Conservation (phyloP, 2,797 vertebrate species). For the Tenualosa thibaudeaui region DNA sequence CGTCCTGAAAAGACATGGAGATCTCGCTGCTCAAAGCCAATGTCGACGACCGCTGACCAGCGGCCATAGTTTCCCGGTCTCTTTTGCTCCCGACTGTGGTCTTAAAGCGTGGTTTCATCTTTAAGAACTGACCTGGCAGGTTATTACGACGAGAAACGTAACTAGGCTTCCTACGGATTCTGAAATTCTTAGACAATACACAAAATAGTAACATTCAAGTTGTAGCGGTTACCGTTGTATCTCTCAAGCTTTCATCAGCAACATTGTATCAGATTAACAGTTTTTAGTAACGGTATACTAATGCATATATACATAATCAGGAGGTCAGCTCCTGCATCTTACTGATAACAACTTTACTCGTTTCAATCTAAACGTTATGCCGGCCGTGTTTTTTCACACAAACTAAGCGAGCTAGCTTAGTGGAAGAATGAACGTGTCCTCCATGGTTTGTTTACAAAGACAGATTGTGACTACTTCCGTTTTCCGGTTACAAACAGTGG, state of each 20-base stretch:
- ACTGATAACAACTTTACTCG: neutral
- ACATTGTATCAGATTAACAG: neutral
- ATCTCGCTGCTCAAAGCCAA: conserved; percentile 48
- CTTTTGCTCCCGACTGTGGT: conserved; percentile 9
- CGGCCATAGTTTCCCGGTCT: conserved; percentile 30
- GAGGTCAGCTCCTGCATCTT: neutral
- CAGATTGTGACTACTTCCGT: neutral
- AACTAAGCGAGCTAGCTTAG: neutral
- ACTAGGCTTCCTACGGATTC: neutral
- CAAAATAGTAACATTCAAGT: neutral
- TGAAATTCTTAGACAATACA: neutral
- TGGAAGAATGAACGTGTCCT: neutral
- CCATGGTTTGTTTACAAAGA: conserved; percentile 15
- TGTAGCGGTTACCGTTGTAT: neutral
- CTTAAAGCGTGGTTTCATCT: conserved; percentile 10
- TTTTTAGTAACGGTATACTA: neutral
- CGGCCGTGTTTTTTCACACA: neutral
- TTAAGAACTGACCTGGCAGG: neutral
- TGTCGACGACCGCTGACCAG: conserved; percentile 31
- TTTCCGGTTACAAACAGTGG: neutral
- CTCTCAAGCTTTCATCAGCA: no score
- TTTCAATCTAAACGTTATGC: neutral
- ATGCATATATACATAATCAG: neutral
- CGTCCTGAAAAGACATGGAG: conserved; percentile 60
- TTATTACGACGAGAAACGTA: neutral